Evolutionary conservation across 2,113 vertebrate species (phyloP), one percentile per base, ranked within the genome.

Genomic region (Labrus mixtus): DNA sequence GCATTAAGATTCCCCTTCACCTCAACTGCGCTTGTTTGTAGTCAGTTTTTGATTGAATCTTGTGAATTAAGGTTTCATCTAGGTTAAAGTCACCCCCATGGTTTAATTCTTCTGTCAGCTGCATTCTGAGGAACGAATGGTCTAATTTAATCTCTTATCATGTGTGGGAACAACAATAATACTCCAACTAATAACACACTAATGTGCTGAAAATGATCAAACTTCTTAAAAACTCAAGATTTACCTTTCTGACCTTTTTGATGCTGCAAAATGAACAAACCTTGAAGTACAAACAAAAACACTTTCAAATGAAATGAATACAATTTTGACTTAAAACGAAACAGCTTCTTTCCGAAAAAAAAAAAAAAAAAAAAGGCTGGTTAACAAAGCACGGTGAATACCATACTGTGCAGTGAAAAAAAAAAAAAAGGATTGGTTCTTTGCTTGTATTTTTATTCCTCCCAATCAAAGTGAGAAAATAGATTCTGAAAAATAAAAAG

Each of bases 1-100:
- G 90, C 93, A 94, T 95, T 95, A 95, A 93, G 92, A 90, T 90
- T 91, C 82, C 80, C 91, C 92, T 90, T 92, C 89, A 91, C 90
- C 91, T 90, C 81, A 74, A 79, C 92, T 69, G 51, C 76, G 83
- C 89, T 87, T 88, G 83, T 91, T 90, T 92, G 89, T 91, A 89
- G 87, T 86, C 85, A 86, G 68, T 63, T 89, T 89, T 84, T 89
- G 89, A 93, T 93, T 91, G 89, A 93, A 93, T 93, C 83, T 91
- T 76, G 73, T 87, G 91, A 93, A 90, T 92, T 91, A 85, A 85
- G 85, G 87, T 88, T 91, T 90, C 68, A 63, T 80, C 84, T 80
- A 13, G 33, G 73, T 91, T 87, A 88, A 87, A 87, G 86, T 92
- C 88, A 70, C 72, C 79, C 78, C 80, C 45, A 19, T 39, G 59